Conservation (phyloP, 2,888 invertebrate genomes). For the Phragmatobia fuliginosa region DNA sequence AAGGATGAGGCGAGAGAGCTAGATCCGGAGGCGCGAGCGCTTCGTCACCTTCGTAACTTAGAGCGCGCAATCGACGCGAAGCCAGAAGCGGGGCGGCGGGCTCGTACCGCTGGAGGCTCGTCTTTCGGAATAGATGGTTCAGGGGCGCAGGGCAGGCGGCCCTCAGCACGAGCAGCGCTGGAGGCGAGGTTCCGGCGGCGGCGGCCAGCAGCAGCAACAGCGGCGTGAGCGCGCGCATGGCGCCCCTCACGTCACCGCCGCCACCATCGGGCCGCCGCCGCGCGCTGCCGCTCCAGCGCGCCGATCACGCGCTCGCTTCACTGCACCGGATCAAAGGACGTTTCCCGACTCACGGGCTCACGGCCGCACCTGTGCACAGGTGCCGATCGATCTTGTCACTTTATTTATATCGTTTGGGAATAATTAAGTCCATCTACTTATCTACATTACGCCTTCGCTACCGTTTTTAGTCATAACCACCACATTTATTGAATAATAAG, state of each 20-base stretch:
- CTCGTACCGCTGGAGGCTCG: conserved; percentile 37
- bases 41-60: conserved; percentile 49
- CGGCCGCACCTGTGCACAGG: background rate
- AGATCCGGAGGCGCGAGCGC: background rate
- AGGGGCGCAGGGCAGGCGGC: conserved; percentile 59
- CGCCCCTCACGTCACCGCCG: conserved; percentile 59
- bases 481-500: background rate
- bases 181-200: conserved; percentile 20
- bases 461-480: background rate
- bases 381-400: conserved; percentile 11
- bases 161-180: conserved; percentile 66
- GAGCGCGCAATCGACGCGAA: conserved; percentile 32
- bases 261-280: conserved; percentile 55
- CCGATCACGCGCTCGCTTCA: conserved; percentile 45
- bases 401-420: conserved; percentile 15
- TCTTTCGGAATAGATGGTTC: conserved; percentile 47
- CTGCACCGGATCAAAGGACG: conserved; percentile 65
- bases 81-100: conserved; percentile 35
- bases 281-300: conserved; percentile 52
- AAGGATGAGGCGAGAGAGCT: background rate
- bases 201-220: conserved; percentile 31
- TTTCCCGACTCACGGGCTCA: conserved; percentile 27
- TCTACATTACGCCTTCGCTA: background rate
- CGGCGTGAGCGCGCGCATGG: conserved; percentile 65
- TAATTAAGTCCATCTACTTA: background rate